Conservation (phyloP, 2,888 invertebrate species). For the Tetranychus truncatus region DNA sequence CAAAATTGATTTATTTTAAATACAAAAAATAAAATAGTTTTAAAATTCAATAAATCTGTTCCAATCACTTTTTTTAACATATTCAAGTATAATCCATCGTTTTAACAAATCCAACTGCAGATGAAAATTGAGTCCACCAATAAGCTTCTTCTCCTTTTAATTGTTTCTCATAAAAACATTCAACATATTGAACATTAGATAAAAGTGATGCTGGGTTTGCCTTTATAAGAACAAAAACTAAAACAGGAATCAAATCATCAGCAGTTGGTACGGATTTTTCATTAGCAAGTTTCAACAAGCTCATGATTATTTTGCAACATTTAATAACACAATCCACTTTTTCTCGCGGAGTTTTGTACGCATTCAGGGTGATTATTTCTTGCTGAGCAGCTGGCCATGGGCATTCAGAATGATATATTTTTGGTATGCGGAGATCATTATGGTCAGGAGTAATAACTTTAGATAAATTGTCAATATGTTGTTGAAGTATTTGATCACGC, state of each 20-base stretch:
- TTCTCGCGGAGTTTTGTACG: slow-evolving; percentile 72
- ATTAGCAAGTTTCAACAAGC: slow-evolving; percentile 61
- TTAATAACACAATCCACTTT: slow-evolving; percentile 64
- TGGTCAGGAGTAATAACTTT: slow-evolving; percentile 56
- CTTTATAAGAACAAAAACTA: slow-evolving; percentile 89
- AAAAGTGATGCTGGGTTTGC: slow-evolving; percentile 83
- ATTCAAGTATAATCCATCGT: slow-evolving; percentile 58
- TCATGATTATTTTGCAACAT: slow-evolving; percentile 82
- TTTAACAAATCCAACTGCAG: slow-evolving; percentile 92
- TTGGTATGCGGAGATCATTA: slow-evolving; percentile 59
- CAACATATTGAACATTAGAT: slow-evolving; percentile 87
- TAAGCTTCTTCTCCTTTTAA: slow-evolving; percentile 78
- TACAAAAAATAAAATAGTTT: too few species aligned
- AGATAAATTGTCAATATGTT: slow-evolving; percentile 67
- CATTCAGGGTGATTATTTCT: slow-evolving; percentile 66
- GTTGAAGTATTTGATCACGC: slow-evolving; percentile 70
- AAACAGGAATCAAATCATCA: slow-evolving; percentile 87
- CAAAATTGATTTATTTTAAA: too few species aligned
- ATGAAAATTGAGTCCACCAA: slow-evolving; percentile 96
- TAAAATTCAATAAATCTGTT: too few species aligned
- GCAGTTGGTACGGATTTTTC: slow-evolving; percentile 55
- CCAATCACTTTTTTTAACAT: too few species aligned
- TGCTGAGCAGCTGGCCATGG: slow-evolving; percentile 90
- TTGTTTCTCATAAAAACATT: slow-evolving; percentile 65
- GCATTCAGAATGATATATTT: slow-evolving; percentile 66